Evolutionary conservation across 2,797 vertebrate genomes (phyloP).

Genomic region (Hyperoplus lanceolatus): DNA sequence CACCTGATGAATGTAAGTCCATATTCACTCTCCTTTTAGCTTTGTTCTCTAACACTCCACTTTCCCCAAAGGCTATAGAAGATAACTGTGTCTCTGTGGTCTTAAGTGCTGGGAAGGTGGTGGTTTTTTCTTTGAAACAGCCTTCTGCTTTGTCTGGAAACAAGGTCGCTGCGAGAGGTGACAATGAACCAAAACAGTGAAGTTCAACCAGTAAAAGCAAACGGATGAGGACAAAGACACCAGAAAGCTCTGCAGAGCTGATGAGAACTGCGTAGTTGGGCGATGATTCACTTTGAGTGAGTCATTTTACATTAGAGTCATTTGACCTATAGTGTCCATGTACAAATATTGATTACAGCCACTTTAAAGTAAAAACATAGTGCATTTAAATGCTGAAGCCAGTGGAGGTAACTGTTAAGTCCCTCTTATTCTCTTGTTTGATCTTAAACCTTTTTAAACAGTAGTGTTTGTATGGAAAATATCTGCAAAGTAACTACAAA

Average conservation of each 20-base stretch:
- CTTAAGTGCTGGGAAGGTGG: not conserved
- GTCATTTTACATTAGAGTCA: not conserved
- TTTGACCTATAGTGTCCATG: not conserved
- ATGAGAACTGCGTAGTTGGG: not conserved
- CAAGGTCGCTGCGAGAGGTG: not conserved
- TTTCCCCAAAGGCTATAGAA: not conserved
- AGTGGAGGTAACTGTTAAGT: not conserved
- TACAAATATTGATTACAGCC: not conserved
- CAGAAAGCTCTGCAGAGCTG: slow-evolving; percentile 1
- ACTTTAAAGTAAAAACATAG: not conserved
- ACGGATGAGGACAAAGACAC: not conserved
- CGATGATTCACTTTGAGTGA: no score
- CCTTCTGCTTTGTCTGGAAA: slow-evolving; percentile 9
- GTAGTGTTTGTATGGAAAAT: not conserved
- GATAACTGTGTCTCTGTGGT: not conserved
- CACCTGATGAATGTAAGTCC: not conserved
- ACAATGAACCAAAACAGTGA: not conserved
- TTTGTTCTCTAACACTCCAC: not conserved
- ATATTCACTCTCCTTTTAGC: not conserved
- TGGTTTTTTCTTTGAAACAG: slow-evolving; percentile 2
- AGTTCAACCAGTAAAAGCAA: slow-evolving; percentile 11
- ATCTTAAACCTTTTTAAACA: no score
- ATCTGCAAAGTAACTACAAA: not conserved
- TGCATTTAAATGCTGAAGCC: not conserved
- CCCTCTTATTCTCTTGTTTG: not conserved